Percentiles rank a stretch among this genome's conserved stretches.
Conservation (phyloP, 2,113 vertebrate genomes). For the Dromaius novaehollandiae region DNA sequence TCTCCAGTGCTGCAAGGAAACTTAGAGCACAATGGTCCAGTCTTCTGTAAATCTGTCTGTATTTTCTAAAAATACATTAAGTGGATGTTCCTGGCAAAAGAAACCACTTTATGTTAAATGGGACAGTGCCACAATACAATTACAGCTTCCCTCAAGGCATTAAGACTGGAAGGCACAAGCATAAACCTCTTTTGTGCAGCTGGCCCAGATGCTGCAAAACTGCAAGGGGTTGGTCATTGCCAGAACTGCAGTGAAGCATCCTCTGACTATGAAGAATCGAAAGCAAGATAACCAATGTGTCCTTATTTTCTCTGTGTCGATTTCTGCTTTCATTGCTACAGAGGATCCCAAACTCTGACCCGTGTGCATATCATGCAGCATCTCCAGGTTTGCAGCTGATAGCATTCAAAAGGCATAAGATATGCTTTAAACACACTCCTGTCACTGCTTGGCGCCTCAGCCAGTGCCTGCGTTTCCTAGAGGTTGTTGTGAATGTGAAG, state of each 20-base stretch:
- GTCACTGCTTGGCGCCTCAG: neutral
- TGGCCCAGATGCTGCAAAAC: neutral
- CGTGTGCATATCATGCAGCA: neutral
- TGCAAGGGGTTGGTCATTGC: neutral
- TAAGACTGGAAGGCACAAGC: neutral
- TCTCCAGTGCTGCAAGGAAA: neutral
- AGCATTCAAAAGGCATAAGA: neutral
- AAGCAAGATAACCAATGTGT: neutral
- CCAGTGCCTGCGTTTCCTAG: neutral
- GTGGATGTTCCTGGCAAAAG: neutral
- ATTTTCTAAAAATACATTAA: conserved; percentile 42
- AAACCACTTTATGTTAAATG: neutral
- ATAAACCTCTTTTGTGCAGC: neutral
- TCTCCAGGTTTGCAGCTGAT: neutral
- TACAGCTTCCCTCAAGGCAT: neutral
- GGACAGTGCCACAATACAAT: neutral
- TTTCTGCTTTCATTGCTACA: neutral
- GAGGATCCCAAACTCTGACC: neutral
- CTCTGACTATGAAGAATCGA: neutral
- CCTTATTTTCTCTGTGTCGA: neutral
- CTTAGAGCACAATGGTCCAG: neutral
- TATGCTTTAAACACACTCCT: neutral
- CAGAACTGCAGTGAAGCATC: neutral
- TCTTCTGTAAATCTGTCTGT: neutral
- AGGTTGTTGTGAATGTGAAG: neutral